Conservation (phyloP, 1,140 invertebrate species). For the Zaprionus camerounensis region DNA sequence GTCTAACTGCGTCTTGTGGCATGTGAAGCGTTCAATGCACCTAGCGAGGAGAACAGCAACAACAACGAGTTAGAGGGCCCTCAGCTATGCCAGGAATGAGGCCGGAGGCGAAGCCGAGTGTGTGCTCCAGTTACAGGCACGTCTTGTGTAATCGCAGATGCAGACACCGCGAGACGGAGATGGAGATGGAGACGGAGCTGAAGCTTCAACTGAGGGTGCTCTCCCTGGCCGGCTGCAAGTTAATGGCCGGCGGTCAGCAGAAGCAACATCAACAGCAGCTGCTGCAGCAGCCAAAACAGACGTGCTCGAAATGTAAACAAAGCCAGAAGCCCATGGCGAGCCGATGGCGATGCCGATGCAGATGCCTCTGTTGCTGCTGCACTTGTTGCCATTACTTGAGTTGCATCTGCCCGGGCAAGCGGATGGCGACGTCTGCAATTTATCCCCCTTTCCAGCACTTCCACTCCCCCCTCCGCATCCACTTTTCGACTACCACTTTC, state of each 20-base stretch:
- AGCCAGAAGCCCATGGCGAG: constrained; percentile 26
- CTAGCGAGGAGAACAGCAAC: not conserved
- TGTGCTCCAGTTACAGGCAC: constrained; percentile 68
- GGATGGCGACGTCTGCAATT: constrained; percentile 34
- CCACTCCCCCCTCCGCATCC: constrained; percentile 5
- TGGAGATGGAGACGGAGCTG: not conserved
- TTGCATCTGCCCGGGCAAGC: constrained; percentile 46
- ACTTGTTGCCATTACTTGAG: constrained; percentile 47
- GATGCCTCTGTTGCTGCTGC: constrained; percentile 32
- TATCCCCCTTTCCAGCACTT: constrained; percentile 20
- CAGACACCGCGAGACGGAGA: constrained; percentile 2
- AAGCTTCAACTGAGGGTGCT: not conserved
- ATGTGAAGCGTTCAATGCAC: constrained; percentile 46
- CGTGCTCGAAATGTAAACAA: constrained; percentile 81
- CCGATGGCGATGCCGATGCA: constrained; percentile 24
- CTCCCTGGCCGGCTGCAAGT: constrained; percentile 51
- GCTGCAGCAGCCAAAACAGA: constrained; percentile 70
- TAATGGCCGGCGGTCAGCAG: constrained; percentile 69
- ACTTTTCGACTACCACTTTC: not conserved
- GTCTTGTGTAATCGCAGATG: constrained; percentile 58
- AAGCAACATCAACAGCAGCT: constrained; percentile 65
- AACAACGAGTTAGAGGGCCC: constrained; percentile 15
- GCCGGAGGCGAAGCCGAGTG: constrained; percentile 18
- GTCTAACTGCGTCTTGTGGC: not conserved
- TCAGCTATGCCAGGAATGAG: constrained; percentile 40